Base-by-base conservation (phyloP, 2,113 vertebrate species). In the Caretta caretta region DNA sequence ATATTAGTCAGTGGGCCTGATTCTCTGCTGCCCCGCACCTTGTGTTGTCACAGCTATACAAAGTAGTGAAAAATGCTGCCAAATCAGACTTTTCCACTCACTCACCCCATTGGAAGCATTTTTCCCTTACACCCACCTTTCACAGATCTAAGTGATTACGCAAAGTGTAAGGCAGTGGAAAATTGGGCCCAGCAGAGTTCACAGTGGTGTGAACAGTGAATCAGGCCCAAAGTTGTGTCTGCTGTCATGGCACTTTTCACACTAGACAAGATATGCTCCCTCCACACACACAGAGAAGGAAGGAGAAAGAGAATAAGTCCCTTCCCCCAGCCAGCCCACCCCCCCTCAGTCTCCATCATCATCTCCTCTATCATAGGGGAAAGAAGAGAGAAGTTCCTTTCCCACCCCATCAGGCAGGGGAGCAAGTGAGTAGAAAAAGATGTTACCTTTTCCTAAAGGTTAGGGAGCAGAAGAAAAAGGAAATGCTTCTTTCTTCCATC, bases 11-110 rank as follows among this genome's bases (percentile, higher is more conserved):
- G 48, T 86, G 75, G 80, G 35, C 24, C 10, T 51, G 51, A 81
- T 79, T 84, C 1, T 0, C 59, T 50, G 48, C 27, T 0, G 0
- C 27, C 59, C 3, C 82, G 19, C 75, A 35, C 3, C 0, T 38
- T 42, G 11, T 19, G 19, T 54, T 86, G 25, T n/a, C 27, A 46
- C 14, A 10, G 5, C 0, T 0, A 25, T 84, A 46, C 8, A 84
- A 10, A 0, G 1, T 62, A 89, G 5, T 79, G 19, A 75, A 86
- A 76, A 92, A 51, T 72, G 27, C 27, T 8, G 1, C 38, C 78
- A 35, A 22, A n/a, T n/a, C 14, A 19, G 10, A 48, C 49, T 65
- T 87, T 81, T 35, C 46, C 79, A 81, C 83, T 31, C 14, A 4
- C 38, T 76, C 20, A 24, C 27, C 79, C 46, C 62, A 79, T 27